Conservation (phyloP, 2,797 vertebrate genomes). For the Limnodromus scolopaceus region DNA sequence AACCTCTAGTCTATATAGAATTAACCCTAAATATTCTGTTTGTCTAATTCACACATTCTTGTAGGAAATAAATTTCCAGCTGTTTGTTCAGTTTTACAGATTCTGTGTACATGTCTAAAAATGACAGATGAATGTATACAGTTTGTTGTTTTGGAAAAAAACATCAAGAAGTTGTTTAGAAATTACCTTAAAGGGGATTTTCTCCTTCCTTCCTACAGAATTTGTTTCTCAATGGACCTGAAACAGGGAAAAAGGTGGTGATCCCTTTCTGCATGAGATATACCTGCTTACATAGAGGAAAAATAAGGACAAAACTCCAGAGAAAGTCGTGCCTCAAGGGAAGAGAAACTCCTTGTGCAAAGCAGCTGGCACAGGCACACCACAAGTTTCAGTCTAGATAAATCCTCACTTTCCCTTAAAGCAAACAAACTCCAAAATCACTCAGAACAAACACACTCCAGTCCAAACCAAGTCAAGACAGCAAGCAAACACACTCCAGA, state of each 20-base stretch:
- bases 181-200: neutral
- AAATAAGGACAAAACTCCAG: neutral
- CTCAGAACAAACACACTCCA: constrained; percentile 56
- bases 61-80: neutral
- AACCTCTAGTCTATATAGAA: neutral
- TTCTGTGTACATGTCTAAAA: neutral
- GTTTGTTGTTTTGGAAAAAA: neutral
- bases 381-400: neutral
- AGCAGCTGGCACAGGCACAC: neutral
- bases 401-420: constrained; percentile 45
- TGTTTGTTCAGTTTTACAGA: neutral
- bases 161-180: neutral
- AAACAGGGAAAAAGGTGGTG: neutral
- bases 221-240: neutral
- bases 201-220: neutral
- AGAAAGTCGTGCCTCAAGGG: neutral
- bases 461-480: constrained; percentile 47
- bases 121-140: neutral
- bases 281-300: neutral
- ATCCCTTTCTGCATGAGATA: neutral
- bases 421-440: constrained; percentile 60
- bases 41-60: fast-evolving
- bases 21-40: neutral
- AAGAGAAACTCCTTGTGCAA: neutral
- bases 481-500: constrained; percentile 59